Evolutionary conservation across 2,888 invertebrate genomes (phyloP).

Genomic region (Rapana venosa): DNA sequence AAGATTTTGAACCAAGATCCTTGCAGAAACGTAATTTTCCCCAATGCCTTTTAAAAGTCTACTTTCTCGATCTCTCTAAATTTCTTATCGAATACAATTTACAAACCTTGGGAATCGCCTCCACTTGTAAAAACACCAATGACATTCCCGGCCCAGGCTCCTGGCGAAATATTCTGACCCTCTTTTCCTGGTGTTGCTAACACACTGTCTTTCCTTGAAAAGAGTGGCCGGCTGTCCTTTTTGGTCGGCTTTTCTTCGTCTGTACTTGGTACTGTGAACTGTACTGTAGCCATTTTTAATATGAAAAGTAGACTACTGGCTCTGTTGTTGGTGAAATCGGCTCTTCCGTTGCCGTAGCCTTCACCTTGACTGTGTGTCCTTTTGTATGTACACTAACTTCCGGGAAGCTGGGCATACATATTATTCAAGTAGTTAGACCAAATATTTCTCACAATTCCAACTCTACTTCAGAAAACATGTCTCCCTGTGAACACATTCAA

Average conservation of each 20-base stretch:
- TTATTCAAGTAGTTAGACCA: too few species aligned
- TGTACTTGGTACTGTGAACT: neutral
- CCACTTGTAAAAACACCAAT: constrained; percentile 98
- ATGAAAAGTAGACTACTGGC: constrained; percentile 1
- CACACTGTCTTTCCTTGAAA: constrained; percentile 64
- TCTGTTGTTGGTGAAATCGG: neutral
- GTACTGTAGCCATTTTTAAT: neutral
- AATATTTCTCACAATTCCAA: too few species aligned
- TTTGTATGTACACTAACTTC: neutral
- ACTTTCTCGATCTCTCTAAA: too few species aligned
- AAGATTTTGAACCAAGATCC: too few species aligned
- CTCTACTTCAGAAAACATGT: too few species aligned
- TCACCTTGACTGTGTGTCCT: neutral
- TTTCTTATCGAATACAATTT: neutral
- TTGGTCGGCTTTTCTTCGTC: neutral
- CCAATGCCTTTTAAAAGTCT: too few species aligned
- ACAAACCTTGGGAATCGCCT: constrained; percentile 93
- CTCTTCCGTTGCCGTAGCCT: constrained; percentile 9
- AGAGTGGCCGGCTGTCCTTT: neutral
- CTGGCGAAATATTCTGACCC: constrained; percentile 74
- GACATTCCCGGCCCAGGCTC: constrained; percentile 86
- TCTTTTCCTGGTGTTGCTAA: constrained; percentile 74
- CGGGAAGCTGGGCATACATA: too few species aligned
- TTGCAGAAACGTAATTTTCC: too few species aligned
- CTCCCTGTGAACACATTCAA: too few species aligned